Conservation (phyloP, 2,888 invertebrate species). For the Dioctria linearis region DNA sequence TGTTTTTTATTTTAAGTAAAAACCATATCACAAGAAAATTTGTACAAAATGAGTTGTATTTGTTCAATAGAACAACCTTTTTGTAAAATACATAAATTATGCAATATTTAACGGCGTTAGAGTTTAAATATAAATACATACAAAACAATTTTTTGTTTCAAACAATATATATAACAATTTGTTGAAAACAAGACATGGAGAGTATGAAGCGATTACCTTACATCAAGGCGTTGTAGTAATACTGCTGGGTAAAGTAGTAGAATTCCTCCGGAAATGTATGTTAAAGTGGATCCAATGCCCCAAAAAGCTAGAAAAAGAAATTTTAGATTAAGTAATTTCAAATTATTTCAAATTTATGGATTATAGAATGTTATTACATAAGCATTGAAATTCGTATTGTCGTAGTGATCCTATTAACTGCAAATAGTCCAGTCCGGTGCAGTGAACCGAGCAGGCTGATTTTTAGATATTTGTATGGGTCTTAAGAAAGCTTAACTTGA, state of each 20-base stretch:
- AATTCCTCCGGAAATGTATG: slow-evolving; percentile 86
- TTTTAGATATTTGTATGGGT: too few species aligned
- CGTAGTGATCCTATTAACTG: too few species aligned
- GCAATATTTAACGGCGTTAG: slow-evolving; percentile 41
- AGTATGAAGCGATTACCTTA: slow-evolving; percentile 34
- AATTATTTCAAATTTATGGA: neutral
- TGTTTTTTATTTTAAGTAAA: neutral
- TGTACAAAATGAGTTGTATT: slow-evolving; percentile 41
- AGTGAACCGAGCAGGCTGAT: too few species aligned
- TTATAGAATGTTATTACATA: neutral
- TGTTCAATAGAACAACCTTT: slow-evolving; percentile 52
- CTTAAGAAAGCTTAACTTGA: too few species aligned
- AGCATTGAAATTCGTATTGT: neutral
- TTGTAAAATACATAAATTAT: slow-evolving; percentile 45
- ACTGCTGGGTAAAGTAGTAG: slow-evolving; percentile 83
- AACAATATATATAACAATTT: slow-evolving; percentile 3
- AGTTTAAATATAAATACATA: slow-evolving; percentile 50
- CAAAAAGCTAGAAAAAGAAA: slow-evolving; percentile 82
- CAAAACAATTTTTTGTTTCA: slow-evolving; percentile 24
- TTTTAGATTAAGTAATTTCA: too few species aligned
- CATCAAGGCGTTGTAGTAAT: slow-evolving; percentile 72
- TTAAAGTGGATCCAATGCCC: slow-evolving; percentile 87
- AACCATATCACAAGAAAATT: slow-evolving; percentile 6
- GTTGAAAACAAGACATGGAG: neutral
- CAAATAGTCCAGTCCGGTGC: too few species aligned